These are phyloP conservation scores for Xyrauchen texanus DNA, from an alignment of 2,113 vertebrate species.

Conservation along the genomic window DNA sequence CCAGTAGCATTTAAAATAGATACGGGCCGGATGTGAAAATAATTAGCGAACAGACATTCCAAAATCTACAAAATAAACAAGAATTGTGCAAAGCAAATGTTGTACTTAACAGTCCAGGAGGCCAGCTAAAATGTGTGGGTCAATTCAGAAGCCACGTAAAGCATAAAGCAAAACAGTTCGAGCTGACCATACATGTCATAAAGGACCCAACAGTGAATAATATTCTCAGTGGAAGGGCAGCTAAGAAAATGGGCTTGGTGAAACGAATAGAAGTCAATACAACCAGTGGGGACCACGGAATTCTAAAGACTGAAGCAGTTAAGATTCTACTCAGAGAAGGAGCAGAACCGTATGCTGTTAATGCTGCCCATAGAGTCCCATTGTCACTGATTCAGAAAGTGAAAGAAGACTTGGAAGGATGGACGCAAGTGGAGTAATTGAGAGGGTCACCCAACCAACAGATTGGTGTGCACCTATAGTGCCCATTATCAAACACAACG, in stretches of 20 bases:
- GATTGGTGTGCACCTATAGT: conserved; percentile 36
- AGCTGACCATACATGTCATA: background rate
- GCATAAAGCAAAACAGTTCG: too few species aligned
- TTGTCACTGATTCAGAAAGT: background rate
- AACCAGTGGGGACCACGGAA: background rate
- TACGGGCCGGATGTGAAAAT: too few species aligned
- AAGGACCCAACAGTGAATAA: background rate
- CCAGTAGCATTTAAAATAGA: too few species aligned
- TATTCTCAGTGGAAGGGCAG: background rate
- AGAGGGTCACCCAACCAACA: conserved; percentile 26
- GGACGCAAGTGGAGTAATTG: background rate
- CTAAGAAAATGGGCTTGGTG: background rate
- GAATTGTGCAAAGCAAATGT: too few species aligned
- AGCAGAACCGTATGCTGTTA: too few species aligned
- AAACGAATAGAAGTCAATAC: background rate
- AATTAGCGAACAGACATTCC: too few species aligned
- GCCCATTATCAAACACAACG: conserved; percentile 7
- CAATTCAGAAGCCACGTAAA: too few species aligned
- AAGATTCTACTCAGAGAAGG: too few species aligned
- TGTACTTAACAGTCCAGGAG: too few species aligned
- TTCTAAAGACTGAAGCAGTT: conserved; percentile 5
- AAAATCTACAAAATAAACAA: too few species aligned
- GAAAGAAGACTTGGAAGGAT: conserved; percentile 22
- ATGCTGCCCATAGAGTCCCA: too few species aligned
- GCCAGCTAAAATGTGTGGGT: too few species aligned